Evolutionary conservation across 2,888 invertebrate genomes (phyloP).

Genomic region (Scaeva pyrastri): DNA sequence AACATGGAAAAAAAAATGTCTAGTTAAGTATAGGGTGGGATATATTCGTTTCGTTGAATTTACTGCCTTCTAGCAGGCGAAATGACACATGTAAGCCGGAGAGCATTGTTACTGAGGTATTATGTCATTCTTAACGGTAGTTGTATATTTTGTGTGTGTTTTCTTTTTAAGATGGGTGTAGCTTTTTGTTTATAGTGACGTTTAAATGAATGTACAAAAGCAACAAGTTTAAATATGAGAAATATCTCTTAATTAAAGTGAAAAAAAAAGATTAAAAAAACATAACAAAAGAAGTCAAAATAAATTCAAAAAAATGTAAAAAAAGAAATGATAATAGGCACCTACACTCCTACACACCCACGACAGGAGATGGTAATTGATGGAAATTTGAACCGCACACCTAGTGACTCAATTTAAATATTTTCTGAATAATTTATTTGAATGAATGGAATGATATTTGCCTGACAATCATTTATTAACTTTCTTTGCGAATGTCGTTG

Average conservation of each 20-base stretch:
- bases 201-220: conserved; percentile 10
- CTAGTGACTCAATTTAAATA: too few species aligned
- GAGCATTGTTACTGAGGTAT: conserved; percentile 44
- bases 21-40: conserved; percentile 63
- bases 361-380: too few species aligned
- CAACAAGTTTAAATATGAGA: conserved; percentile 25
- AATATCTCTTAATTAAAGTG: not conserved
- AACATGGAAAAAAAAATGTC: conserved; percentile 34
- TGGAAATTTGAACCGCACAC: too few species aligned
- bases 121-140: conserved; percentile 44
- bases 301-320: not conserved
- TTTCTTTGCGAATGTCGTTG: too few species aligned
- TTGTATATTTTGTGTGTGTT: conserved; percentile 5
- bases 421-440: too few species aligned
- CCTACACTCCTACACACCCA: too few species aligned
- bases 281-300: not conserved
- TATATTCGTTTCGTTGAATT: conserved; percentile 48
- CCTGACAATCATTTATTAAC: too few species aligned
- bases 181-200: not conserved
- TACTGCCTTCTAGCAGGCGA: conserved; percentile 68
- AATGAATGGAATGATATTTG: too few species aligned
- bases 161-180: conserved; percentile 4
- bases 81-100: conserved; percentile 61
- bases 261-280: not conserved
- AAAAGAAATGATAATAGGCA: not conserved